Evolutionary conservation across 1,140 invertebrate species (phyloP), one percentile per base, ranked within the genome.

Genomic region (Psilanteris sp.): DNA sequence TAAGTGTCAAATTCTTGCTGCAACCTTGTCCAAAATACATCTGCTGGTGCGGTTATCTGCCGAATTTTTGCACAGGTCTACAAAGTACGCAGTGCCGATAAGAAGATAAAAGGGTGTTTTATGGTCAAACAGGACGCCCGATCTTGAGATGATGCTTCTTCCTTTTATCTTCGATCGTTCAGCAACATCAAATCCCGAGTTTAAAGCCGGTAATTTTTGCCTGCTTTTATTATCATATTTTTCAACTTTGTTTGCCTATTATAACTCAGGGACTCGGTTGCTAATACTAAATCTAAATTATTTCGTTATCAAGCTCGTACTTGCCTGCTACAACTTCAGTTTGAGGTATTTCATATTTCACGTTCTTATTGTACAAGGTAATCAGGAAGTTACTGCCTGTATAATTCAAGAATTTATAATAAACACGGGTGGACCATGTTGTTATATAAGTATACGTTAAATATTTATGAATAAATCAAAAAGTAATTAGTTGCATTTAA

Each of bases 1-100:
- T 66, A 62, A 48, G 34, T 43, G 73, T 64, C 24, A 76, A 44
- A 44, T 46, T 66, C 59, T 78, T 39, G 71, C 71, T 66, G 71
- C 67, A 78, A 78, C 85, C 75, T 86, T 80, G 87, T 89, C 87
- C 87, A 89, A 87, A 89, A 89, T 89, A 89, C 87, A 86, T 87
- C 87, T 89, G 87, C 87, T 85, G 81, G 79, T 87, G 85, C 85
- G 84, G 85, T 88, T 86, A 81, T 85, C 85, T 87, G 86, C 85
- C 85, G 81, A 81, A 83, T 70, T 73, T 81, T 64, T 31, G 79
- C 48, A 44, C 27, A 79, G 79, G 77, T 80, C 46, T 71, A 77
- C 79, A 77, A 73, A 79, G 79, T 79, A 81, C 75, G 77, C 71
- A 79, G 79, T 83, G 67, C 81, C 73, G 81, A 79, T 83, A 81